Base-by-base conservation (phyloP, 2,797 vertebrate species). In the Valencia hispanica region DNA sequence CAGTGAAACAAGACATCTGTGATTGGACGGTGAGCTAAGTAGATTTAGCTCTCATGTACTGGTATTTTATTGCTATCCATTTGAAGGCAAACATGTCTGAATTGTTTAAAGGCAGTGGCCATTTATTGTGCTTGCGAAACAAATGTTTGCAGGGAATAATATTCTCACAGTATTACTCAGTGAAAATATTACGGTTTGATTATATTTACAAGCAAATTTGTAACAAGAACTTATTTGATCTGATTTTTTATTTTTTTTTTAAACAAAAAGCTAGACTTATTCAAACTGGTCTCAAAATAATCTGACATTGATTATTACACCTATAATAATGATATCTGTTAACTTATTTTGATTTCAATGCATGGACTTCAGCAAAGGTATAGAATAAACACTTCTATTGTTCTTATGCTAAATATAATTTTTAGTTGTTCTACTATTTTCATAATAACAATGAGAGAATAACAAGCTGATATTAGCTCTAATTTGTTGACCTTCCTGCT, bases 41-140 rank as follows among this genome's bases (percentile, higher is more conserved):
- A 75, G 84, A 74, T 82, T 72, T 55, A 72, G 75, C 91, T 85
- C 84, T 92, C 84, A 82, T 82, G 77, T 92, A 88, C 89, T 87
- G 81, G 87, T 82, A 69, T 93, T 90, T 94, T 90, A 91, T 94
- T 91, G 85, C 90, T 73, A 80, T 79, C 93, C 93, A 90, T 92
- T 91, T 94, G 87, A 89, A 93, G 88, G 41, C 74, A 88, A 85
- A 91, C 89, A 80, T 90, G 78, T 88, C 82, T 88, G 82, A 82
- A 82, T 79, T 79, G 86, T 70, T 61, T 32, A 61, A 47, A 47
- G 45, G 45, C 45, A 61, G 57, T 61, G 43, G 41, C 65, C 14
- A 0, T 68, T 43, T 27, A 17, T 41, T 43, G 15, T 41, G 9
- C 12, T 14, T 8, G 14, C 5, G 41, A 68, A 43, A 68, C 39